These are phyloP conservation scores for Ephialtes manifestator DNA, from an alignment of 2,888 invertebrate genomes.

Conservation along the genomic window DNA sequence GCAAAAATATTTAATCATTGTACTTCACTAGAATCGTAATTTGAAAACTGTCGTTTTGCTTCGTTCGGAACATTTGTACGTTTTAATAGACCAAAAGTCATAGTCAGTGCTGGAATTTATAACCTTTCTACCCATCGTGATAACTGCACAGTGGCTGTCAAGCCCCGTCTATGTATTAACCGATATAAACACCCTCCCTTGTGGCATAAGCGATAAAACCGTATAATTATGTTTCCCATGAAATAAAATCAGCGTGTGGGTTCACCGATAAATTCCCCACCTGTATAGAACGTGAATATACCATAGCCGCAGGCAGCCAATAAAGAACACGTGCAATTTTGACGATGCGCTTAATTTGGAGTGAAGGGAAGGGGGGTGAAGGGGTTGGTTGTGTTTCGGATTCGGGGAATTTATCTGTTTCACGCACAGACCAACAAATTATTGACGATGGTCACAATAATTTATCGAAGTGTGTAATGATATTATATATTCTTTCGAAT, in stretches of 20 bases:
- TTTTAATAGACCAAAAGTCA: slow-evolving; percentile 24
- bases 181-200: slow-evolving; percentile 5
- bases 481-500: neutral
- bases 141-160: neutral
- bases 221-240: slow-evolving; percentile 49
- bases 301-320: neutral
- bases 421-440: neutral
- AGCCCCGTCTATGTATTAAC: neutral
- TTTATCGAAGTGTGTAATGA: neutral
- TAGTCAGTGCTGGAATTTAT: neutral
- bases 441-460: slow-evolving; percentile 5
- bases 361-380: too few relatives aligned
- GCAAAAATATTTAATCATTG: too few relatives aligned
- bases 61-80: slow-evolving; percentile 71
- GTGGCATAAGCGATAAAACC: slow-evolving; percentile 23
- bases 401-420: neutral
- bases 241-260: slow-evolving; percentile 38
- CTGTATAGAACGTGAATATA: neutral
- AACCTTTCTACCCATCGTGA: neutral
- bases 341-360: neutral
- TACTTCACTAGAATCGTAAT: too few relatives aligned
- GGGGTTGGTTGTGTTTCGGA: neutral
- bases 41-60: too few relatives aligned
- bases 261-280: slow-evolving; percentile 40
- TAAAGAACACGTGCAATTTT: slow-evolving; percentile 18